Evolutionary conservation across 1,140 invertebrate species (phyloP).

Genomic region (Apis cerana): DNA sequence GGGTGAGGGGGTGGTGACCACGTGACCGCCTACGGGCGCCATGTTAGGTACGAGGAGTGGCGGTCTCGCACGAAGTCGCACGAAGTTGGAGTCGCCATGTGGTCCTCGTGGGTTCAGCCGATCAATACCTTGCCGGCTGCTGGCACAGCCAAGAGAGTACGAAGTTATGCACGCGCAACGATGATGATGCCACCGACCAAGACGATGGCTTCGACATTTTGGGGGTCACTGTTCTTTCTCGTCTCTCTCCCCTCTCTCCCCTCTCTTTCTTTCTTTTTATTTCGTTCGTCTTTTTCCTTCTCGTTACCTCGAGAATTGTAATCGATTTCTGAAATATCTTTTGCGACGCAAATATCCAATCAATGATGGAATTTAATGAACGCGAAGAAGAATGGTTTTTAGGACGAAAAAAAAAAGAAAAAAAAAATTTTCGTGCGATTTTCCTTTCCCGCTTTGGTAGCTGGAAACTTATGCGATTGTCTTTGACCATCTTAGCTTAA

Average conservation of each 20-base stretch:
- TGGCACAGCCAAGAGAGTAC: slow-evolving; percentile 75
- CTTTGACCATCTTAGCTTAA: slow-evolving; percentile 14
- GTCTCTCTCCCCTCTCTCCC: not conserved
- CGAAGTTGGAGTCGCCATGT: slow-evolving; percentile 73
- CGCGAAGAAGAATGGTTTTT: not conserved
- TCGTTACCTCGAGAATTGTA: too few relatives aligned
- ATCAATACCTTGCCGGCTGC: slow-evolving; percentile 72
- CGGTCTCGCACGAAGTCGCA: slow-evolving; percentile 68
- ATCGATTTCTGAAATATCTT: too few relatives aligned
- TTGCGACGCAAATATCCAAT: too few relatives aligned
- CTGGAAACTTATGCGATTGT: slow-evolving; percentile 11
- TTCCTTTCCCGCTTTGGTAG: not conserved
- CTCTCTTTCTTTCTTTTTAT: too few relatives aligned
- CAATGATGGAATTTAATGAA: not conserved
- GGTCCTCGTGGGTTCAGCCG: slow-evolving; percentile 72
- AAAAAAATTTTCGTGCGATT: not conserved
- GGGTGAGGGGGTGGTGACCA: slow-evolving; percentile 61
- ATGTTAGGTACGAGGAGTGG: slow-evolving; percentile 70
- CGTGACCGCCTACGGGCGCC: slow-evolving; percentile 70
- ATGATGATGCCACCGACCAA: slow-evolving; percentile 41
- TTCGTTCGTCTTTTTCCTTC: not conserved
- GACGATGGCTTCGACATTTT: slow-evolving; percentile 59
- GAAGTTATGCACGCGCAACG: slow-evolving; percentile 74
- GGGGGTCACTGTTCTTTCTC: slow-evolving; percentile 59
- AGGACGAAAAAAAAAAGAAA: not conserved